Conservation (phyloP, 1,140 invertebrate genomes). For the Lycorma delicatula region DNA sequence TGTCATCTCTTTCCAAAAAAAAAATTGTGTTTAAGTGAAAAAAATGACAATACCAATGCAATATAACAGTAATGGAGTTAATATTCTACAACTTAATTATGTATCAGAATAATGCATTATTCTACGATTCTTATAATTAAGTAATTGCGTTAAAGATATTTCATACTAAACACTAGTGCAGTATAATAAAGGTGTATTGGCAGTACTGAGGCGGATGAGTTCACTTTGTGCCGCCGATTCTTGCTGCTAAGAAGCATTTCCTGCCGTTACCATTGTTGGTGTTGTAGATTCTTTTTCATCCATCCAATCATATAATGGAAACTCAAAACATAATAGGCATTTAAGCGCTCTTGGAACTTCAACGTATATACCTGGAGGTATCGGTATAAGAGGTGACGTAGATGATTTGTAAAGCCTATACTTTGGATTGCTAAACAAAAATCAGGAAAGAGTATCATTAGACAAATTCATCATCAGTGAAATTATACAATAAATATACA, state of each 20-base stretch:
- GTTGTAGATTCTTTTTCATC: conserved; percentile 48
- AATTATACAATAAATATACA: too few relatives aligned
- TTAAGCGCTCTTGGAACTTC: conserved; percentile 74
- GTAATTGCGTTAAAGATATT: too few relatives aligned
- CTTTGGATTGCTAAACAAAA: conserved; percentile 56
- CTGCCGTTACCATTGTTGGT: conserved; percentile 46
- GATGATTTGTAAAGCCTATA: conserved; percentile 79
- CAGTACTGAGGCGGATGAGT: conserved; percentile 20
- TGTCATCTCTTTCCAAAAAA: too few relatives aligned
- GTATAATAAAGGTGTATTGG: conserved; percentile 20
- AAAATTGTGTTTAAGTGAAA: too few relatives aligned
- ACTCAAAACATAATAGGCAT: conserved; percentile 77
- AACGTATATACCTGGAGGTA: conserved; percentile 73
- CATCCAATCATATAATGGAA: conserved; percentile 72
- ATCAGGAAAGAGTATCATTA: conserved; percentile 13
- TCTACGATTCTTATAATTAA: too few relatives aligned
- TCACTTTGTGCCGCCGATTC: conserved; percentile 19
- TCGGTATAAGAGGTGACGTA: conserved; percentile 78
- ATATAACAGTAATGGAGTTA: too few relatives aligned
- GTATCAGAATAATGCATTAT: too few relatives aligned
- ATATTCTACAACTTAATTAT: too few relatives aligned
- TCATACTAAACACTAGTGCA: conserved; percentile 3
- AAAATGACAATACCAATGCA: too few relatives aligned
- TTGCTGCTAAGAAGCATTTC: conserved; percentile 21
- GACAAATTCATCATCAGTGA: too few relatives aligned